Base-by-base conservation (phyloP, 2,888 invertebrate genomes). In the Hyles lineata region DNA sequence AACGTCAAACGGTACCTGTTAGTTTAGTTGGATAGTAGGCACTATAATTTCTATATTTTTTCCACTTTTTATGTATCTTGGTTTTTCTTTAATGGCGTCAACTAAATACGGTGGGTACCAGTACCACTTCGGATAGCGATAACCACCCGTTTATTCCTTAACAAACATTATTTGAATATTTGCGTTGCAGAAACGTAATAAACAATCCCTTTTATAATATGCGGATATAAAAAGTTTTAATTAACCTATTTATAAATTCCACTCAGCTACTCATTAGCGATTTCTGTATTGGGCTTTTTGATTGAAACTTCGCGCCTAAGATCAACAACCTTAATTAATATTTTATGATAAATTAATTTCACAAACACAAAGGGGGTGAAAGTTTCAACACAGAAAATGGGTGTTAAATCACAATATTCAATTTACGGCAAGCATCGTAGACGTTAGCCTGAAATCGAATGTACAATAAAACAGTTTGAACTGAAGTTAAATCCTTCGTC, bases 381-480 rank as follows among this genome's bases (percentile, higher is more conserved):
- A 73, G 61, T 73, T 73, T 58, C 9, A 62, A 61, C 61, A 19
- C 70, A 7, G 61, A 58, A 73, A 73, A 76, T 78, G 74, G 77
- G 72, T 61, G 72, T 79, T 78, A 77, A 81, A 80, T 76, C 80
- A 79, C 75, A 77, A 80, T 81, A 80, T 84, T 80, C 77, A 80
- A 85, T 83, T 84, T 80, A 74, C 75, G 75, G 72, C 70, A 75
- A 75, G 72, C 76, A 75, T 77, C 71, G 74, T 73, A 73, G 74
- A 76, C 71, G 72, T 79, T 79, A 74, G 72, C 76, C 76, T 80
- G 76, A 79, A 83, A 82, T 82, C 75, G 78, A 80, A 73, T 76
- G 74, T 77, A 79, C 77, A 83, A 85, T 82, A 81, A 83, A 82
- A 83, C 78, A 76, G 76, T 80, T 82, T 74, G 60, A 79, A 78